Percentiles rank a stretch among this genome's conserved stretches.
Evolutionary conservation across 1,140 invertebrate genomes (phyloP).

Genomic region (Papilio helenus): DNA sequence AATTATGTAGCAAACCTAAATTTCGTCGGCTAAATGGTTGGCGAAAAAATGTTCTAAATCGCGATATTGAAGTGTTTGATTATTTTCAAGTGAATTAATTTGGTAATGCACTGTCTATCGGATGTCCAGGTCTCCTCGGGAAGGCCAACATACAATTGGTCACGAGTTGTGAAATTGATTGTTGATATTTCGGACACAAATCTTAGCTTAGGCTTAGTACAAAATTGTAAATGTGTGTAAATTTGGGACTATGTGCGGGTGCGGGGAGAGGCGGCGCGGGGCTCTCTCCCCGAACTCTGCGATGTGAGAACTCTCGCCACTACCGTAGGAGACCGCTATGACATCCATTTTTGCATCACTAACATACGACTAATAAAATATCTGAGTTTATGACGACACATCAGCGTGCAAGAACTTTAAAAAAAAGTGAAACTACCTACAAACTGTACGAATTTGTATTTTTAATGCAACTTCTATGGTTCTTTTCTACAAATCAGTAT

Average conservation of each 20-base stretch:
- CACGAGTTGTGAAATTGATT: constrained; percentile 47
- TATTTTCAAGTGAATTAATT: constrained; percentile 9
- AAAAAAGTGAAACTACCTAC: too few relatives aligned
- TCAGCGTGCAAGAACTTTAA: too few relatives aligned
- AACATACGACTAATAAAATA: too few relatives aligned
- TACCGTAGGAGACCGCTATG: constrained; percentile 64
- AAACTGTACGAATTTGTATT: too few relatives aligned
- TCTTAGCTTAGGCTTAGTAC: constrained; percentile 44
- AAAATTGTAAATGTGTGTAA: constrained; percentile 49
- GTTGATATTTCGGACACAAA: constrained; percentile 39
- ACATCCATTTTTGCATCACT: constrained; percentile 50
- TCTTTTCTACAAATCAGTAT: too few relatives aligned
- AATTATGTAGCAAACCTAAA: neutral
- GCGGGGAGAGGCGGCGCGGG: constrained; percentile 55
- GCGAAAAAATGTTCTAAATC: constrained; percentile 32
- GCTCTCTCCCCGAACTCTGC: constrained; percentile 49
- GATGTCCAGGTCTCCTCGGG: constrained; percentile 65
- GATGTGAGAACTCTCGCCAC: constrained; percentile 59
- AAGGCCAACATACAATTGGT: constrained; percentile 48
- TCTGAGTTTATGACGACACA: too few relatives aligned
- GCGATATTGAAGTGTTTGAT: constrained; percentile 43
- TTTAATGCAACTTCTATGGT: too few relatives aligned
- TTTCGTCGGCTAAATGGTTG: neutral
- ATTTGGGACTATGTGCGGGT: constrained; percentile 45
- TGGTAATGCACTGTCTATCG: constrained; percentile 10